Percentiles rank a stretch among this genome's conserved stretches.
Evolutionary conservation across 2,113 vertebrate species (phyloP).

Genomic region (Brachyhypopomus gauderio): DNA sequence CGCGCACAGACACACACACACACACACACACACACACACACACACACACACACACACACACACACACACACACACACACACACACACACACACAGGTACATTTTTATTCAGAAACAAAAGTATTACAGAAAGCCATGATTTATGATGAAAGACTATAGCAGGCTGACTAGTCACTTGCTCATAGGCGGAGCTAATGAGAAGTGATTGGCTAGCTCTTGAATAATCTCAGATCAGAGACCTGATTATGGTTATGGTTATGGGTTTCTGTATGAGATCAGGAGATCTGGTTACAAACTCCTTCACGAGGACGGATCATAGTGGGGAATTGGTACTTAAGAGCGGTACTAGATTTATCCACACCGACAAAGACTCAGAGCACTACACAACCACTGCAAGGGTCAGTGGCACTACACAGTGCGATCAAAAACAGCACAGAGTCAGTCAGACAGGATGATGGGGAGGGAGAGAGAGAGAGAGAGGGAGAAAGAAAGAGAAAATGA

Average conservation of each 20-base stretch:
- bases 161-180: neutral
- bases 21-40: neutral
- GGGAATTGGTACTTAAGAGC: neutral
- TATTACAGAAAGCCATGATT: neutral
- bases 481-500: neutral
- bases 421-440: neutral
- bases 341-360: neutral
- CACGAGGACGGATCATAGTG: neutral
- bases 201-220: neutral
- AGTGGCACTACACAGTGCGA: neutral
- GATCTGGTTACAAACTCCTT: neutral
- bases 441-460: neutral
- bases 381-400: neutral
- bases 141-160: conserved; percentile 6
- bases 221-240: conserved; percentile 14
- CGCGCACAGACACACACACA: neutral
- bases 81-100: neutral
- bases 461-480: conserved; percentile 40
- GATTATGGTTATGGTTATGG: conserved; percentile 2
- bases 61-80: neutral
- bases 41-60: neutral
- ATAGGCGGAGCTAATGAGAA: neutral
- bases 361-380: neutral
- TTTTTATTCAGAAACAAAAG: neutral
- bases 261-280: neutral